Conservation (phyloP, 2,888 invertebrate species). For the Hyles lineata region DNA sequence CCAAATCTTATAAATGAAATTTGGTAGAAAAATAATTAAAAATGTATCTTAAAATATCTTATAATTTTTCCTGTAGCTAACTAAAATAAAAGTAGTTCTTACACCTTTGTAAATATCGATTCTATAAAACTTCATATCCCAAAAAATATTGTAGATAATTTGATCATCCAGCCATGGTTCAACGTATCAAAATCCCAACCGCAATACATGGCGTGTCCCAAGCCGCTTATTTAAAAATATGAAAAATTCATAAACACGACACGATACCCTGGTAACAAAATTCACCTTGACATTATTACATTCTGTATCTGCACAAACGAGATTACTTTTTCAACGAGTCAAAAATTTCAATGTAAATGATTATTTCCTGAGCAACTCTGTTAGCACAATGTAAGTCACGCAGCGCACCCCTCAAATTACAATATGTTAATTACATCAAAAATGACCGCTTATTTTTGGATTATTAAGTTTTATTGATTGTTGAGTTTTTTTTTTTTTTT, state of each 20-base stretch:
- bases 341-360: conserved; percentile 35
- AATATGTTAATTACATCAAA: conserved; percentile 15
- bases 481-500: no score
- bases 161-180: not conserved
- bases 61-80: no score
- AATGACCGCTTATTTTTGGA: not conserved
- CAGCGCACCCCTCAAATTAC: conserved; percentile 4
- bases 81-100: no score
- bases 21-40: no score
- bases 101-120: no score
- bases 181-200: not conserved
- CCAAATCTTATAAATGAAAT: no score
- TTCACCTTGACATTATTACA: conserved; percentile 15
- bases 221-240: conserved; percentile 13
- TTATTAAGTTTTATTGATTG: not conserved
- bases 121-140: no score
- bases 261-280: conserved; percentile 1
- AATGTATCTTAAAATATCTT: no score
- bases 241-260: conserved; percentile 20
- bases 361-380: conserved; percentile 31
- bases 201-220: conserved; percentile 3
- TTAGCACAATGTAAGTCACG: conserved; percentile 23
- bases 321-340: conserved; percentile 41
- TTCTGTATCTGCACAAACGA: conserved; percentile 32
- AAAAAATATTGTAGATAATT: no score